Evolutionary conservation across 2,113 vertebrate genomes (phyloP), one percentile per base, ranked within the genome.

Genomic region (Percopsis transmontana): DNA sequence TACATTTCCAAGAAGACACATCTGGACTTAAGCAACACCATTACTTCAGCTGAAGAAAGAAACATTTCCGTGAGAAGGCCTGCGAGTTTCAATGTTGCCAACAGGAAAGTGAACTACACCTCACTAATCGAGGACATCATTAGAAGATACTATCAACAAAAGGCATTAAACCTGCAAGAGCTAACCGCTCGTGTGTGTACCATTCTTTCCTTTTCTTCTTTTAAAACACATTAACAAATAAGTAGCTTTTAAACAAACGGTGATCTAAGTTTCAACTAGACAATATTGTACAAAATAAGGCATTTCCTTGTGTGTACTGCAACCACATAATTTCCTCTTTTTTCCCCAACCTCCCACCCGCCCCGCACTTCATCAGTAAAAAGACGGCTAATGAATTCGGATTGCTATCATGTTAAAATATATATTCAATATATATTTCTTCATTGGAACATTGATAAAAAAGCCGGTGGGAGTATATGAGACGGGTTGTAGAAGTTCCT

Each of bases 281-380:
- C 92, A 95, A 91, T 96, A 95, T 96, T 93, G 95, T 97, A 98
- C 95, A 99, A 98, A 97, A 97, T 99, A 99, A 99, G 97, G 97
- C 97, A 99, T 99, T 97, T 98, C 95, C 94, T 96, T 98, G 96
- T 95, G 92, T 95, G 95, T 97, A 96, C 95, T 88, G 89, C 86
- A 96, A 95, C 92, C 93, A 94, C 93, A 92, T 95, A 76, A 94
- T 93, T 93, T 93, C 89, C 93, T 92, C 90, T 91, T 94, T 66
- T 93, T 92, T 72, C 62, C 77, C 60, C 51, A 24, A 53, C 51
- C 20, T 15, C 47, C 60, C 66, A 72, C 51, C 69, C 70, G 40
- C 66, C 58, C 56, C 47, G 60, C 66, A 71, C 92, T 93, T 92
- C 91, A 93, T 93, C 93, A 92, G 92, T 94, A 93, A 94, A 96